Percentiles rank a stretch among this genome's conserved stretches.
These are phyloP conservation scores for Nymphalis io DNA, from an alignment of 1,140 invertebrate genomes.

Conservation along the genomic window DNA sequence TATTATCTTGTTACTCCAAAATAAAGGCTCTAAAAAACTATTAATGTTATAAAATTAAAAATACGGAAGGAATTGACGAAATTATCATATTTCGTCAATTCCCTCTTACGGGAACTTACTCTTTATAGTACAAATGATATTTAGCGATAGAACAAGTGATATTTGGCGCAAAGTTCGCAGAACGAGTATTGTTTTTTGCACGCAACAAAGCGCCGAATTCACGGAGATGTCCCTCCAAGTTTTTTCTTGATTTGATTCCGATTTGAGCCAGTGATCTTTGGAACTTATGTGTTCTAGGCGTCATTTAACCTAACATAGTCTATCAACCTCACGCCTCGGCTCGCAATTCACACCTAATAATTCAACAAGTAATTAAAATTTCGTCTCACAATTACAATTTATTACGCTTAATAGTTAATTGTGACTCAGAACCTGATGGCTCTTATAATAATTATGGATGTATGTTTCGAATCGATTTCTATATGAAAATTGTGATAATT, in stretches of 20 bases:
- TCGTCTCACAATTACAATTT: constrained; percentile 20
- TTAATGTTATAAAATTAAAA: too few relatives aligned
- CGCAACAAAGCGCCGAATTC: too few relatives aligned
- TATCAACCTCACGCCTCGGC: constrained; percentile 11
- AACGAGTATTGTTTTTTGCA: too few relatives aligned
- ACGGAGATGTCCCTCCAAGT: too few relatives aligned
- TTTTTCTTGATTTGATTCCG: neutral
- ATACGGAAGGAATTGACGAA: too few relatives aligned
- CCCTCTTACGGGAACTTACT: too few relatives aligned
- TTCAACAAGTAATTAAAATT: constrained; percentile 24
- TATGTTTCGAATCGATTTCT: constrained; percentile 7
- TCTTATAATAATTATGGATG: neutral
- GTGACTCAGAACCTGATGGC: constrained; percentile 2
- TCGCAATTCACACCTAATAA: constrained; percentile 22
- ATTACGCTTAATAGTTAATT: constrained; percentile 11
- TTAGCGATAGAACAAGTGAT: too few relatives aligned
- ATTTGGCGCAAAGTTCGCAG: too few relatives aligned
- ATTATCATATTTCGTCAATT: too few relatives aligned
- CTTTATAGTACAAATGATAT: too few relatives aligned
- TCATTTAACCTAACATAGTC: constrained; percentile 9
- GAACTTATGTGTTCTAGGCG: neutral
- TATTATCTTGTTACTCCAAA: too few relatives aligned
- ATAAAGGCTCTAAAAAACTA: too few relatives aligned
- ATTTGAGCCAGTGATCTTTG: neutral
- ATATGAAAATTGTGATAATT: neutral